Evolutionary conservation across 2,113 vertebrate species (phyloP).

Genomic region (Cochlearius cochlearius): DNA sequence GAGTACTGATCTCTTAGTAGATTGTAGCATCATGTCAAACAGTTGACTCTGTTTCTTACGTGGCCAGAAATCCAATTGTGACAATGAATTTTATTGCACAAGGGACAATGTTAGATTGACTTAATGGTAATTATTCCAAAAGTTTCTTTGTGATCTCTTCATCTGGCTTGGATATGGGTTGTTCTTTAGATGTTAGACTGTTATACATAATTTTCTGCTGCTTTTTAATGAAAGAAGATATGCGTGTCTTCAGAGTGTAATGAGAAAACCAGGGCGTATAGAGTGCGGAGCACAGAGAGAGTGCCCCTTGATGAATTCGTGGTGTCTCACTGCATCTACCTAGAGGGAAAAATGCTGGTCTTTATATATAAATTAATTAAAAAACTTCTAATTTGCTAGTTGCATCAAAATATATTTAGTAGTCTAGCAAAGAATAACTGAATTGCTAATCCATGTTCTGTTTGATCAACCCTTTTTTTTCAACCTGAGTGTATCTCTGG

Average conservation of each 20-base stretch:
- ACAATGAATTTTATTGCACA: background rate
- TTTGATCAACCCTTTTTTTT: background rate
- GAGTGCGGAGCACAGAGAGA: background rate
- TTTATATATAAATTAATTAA: background rate
- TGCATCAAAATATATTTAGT: background rate
- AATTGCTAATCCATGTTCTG: background rate
- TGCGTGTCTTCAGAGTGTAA: background rate
- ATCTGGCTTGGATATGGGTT: background rate
- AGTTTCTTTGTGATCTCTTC: background rate
- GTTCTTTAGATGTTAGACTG: background rate
- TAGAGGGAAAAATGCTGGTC: background rate
- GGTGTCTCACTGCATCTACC: background rate
- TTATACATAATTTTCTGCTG: background rate
- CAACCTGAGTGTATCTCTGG: background rate
- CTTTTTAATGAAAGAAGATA: background rate
- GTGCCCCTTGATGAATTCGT: background rate
- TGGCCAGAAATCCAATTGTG: background rate
- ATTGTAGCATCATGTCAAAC: background rate
- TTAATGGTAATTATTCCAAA: background rate
- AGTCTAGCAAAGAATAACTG: background rate
- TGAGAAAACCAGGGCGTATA: background rate
- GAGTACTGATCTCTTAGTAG: background rate
- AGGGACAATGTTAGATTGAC: background rate
- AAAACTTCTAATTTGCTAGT: background rate
- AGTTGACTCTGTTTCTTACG: rapidly evolving